phyloP scores from a whole-genome alignment of 1,140 invertebrate genomes.

The Armadillidium nasatum region DNA sequence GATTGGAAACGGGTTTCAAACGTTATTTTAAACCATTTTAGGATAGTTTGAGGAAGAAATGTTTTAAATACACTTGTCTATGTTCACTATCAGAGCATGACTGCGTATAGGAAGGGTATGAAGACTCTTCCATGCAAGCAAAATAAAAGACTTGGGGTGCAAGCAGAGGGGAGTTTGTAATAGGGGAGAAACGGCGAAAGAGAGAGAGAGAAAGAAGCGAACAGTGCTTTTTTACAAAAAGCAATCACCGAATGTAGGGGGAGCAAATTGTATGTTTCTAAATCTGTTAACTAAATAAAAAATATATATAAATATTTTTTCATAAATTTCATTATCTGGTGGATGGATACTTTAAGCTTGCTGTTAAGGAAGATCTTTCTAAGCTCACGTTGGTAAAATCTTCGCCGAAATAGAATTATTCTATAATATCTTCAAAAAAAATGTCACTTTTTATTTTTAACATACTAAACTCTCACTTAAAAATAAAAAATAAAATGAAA shows the following conservation, averaged over 20 bases:
- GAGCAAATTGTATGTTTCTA: background rate
- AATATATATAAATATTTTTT: constrained; percentile 3
- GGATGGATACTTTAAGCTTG: too few relatives aligned
- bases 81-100: background rate
- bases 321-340: too few relatives aligned
- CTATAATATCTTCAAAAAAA: too few relatives aligned
- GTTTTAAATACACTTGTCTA: background rate
- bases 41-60: background rate
- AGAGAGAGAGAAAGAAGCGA: background rate
- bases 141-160: background rate
- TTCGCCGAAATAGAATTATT: too few relatives aligned
- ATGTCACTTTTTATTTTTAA: too few relatives aligned
- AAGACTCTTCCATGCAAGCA: background rate
- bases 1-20: too few relatives aligned
- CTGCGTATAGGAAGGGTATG: background rate
- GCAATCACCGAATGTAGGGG: background rate
- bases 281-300: constrained; percentile 6
- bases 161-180: constrained; percentile 3
- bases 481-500: background rate
- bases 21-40: too few relatives aligned
- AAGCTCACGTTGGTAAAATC: too few relatives aligned
- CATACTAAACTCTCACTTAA: background rate
- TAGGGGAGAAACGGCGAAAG: background rate
- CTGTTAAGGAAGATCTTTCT: too few relatives aligned
- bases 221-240: background rate